A percentile compares a stretch with the other conserved stretches of the same genome.
Evolutionary conservation across 2,113 vertebrate genomes (phyloP).

Genomic region (Dasyprocta punctata): DNA sequence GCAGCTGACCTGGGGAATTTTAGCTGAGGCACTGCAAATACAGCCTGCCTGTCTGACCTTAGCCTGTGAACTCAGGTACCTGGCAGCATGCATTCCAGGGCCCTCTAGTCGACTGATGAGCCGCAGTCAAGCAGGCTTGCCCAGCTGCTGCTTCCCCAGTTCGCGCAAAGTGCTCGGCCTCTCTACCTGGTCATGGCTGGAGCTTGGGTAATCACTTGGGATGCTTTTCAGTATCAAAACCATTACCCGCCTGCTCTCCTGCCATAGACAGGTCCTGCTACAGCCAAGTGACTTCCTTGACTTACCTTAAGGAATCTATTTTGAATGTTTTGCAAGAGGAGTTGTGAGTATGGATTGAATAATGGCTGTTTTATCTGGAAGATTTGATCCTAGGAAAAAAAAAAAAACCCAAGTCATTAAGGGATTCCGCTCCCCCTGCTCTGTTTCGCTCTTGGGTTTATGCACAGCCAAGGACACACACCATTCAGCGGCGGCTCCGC

Average conservation of each 20-base stretch:
- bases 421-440: not conserved
- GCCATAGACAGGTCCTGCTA: not conserved
- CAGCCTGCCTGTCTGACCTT: not conserved
- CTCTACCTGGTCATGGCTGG: accelerated
- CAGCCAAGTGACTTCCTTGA: not conserved
- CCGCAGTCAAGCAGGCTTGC: not conserved
- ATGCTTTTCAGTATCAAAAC: not conserved
- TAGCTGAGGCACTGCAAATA: not conserved
- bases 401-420: not conserved
- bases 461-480: not conserved
- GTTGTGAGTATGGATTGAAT: not conserved
- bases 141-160: not conserved
- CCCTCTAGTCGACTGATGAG: not conserved
- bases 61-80: not conserved
- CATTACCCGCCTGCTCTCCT: not conserved
- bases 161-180: accelerated
- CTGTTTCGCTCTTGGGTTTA: not conserved
- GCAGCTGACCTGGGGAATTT: not conserved
- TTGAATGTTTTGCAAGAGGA: slow-evolving; percentile 45
- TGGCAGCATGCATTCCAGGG: accelerated
- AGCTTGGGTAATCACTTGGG: not conserved
- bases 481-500: not conserved
- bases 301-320: not conserved
- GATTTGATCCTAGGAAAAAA: slow-evolving; percentile 38
- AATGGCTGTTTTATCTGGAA: slow-evolving; percentile 33